Evolutionary conservation across 2,113 vertebrate genomes (phyloP).

Genomic region (Oncorhynchus nerka): DNA sequence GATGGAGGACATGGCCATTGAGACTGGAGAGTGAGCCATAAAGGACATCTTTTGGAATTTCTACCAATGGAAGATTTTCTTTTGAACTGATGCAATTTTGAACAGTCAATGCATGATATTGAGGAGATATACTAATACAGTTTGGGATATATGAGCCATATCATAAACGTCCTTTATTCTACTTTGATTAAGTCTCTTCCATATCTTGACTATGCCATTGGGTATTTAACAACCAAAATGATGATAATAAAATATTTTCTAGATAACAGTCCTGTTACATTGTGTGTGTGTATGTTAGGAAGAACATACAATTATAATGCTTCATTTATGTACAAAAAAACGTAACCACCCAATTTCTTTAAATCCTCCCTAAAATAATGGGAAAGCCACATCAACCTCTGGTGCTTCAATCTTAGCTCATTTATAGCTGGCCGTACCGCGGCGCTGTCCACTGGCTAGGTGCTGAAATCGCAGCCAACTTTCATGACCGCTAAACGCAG

Average conservation of each 20-base stretch:
- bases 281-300: not conserved
- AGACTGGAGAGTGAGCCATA: slow-evolving; percentile 8
- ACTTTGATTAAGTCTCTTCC: not conserved
- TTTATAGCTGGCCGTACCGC: too few species aligned
- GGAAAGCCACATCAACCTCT: too few species aligned
- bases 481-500: too few species aligned
- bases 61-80: slow-evolving; percentile 9
- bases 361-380: too few species aligned
- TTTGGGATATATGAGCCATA: slow-evolving; percentile 61
- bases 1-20: not conserved
- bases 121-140: slow-evolving; percentile 19
- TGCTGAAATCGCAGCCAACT: too few species aligned
- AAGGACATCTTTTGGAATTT: not conserved
- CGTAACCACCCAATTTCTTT: too few species aligned
- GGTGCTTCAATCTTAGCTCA: too few species aligned
- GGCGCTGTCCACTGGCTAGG: too few species aligned
- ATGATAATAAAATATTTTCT: slow-evolving; percentile 69
- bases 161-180: slow-evolving; percentile 15
- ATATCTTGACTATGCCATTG: slow-evolving; percentile 20
- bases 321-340: too few species aligned
- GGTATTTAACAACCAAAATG: slow-evolving; percentile 27
- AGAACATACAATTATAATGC: too few species aligned
- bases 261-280: not conserved
- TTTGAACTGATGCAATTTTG: slow-evolving; percentile 34
- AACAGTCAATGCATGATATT: slow-evolving; percentile 47